These are phyloP conservation scores for Calliphora vomitoria DNA, from an alignment of 2,888 invertebrate genomes.

Conservation along the genomic window DNA sequence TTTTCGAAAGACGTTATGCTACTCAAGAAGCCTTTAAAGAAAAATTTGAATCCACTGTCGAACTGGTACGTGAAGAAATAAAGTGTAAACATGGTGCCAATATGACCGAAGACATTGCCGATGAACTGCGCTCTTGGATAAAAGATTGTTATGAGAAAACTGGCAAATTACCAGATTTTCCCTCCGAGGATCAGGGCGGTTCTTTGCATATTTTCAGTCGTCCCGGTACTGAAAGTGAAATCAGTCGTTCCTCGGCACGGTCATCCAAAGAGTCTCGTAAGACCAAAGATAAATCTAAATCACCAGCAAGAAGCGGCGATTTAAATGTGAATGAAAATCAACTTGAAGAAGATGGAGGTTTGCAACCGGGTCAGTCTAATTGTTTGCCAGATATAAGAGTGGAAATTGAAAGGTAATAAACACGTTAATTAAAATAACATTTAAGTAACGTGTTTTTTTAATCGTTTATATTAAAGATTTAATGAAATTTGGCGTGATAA, in stretches of 20 bases:
- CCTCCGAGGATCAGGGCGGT: conserved; percentile 95
- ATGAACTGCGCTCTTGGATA: conserved; percentile 95
- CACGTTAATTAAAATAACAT: neutral
- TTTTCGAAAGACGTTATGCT: conserved; percentile 86
- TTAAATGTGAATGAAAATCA: conserved; percentile 88
- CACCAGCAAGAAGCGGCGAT: conserved; percentile 83
- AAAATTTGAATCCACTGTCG: conserved; percentile 89
- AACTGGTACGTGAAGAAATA: conserved; percentile 87
- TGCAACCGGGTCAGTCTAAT: conserved; percentile 89
- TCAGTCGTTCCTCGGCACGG: conserved; percentile 91
- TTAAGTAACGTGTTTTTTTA: neutral
- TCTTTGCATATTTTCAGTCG: conserved; percentile 93
- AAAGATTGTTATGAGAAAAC: conserved; percentile 92
- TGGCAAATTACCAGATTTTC: conserved; percentile 95
- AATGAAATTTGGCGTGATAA: conserved; percentile 93
- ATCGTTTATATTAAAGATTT: conserved; percentile 84
- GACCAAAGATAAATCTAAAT: conserved; percentile 90
- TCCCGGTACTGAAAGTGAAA: conserved; percentile 92
- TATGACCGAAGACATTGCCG: conserved; percentile 94
- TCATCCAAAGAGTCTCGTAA: conserved; percentile 92
- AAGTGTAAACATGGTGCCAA: conserved; percentile 89
- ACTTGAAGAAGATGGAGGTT: conserved; percentile 83
- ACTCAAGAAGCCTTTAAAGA: conserved; percentile 89
- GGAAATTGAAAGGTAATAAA: conserved; percentile 88
- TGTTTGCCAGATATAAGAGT: conserved; percentile 90